A percentile compares a stretch with the other conserved stretches of the same genome.
Conservation (phyloP, 2,888 invertebrate species). For the Invenusta paracnida region DNA sequence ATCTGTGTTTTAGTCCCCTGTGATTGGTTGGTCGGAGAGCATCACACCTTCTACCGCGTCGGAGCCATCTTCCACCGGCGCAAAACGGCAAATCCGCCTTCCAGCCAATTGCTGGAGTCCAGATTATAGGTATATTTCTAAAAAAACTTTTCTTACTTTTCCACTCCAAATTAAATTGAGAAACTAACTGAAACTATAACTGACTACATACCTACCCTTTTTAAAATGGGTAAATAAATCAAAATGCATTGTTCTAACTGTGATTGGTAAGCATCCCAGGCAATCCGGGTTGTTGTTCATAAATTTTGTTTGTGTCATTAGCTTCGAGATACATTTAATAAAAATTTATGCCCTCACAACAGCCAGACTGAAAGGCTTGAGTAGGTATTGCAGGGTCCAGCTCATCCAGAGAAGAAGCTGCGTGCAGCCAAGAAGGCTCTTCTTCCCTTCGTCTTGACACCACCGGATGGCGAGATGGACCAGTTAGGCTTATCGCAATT, state of each 20-base stretch:
- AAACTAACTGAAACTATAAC: too few species aligned
- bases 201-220: too few species aligned
- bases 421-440: too few species aligned
- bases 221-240: neutral
- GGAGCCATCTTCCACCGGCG: neutral
- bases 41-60: neutral
- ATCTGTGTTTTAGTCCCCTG: neutral
- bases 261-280: neutral
- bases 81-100: slow-evolving; percentile 8
- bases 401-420: neutral
- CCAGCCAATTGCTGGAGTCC: neutral
- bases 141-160: neutral
- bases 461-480: slow-evolving; percentile 9
- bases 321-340: slow-evolving; percentile 15
- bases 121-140: neutral
- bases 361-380: too few species aligned
- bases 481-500: slow-evolving; percentile 16
- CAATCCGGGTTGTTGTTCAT: neutral
- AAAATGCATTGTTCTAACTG: slow-evolving; percentile 18
- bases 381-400: too few species aligned
- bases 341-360: neutral
- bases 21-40: neutral
- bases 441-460: too few species aligned
- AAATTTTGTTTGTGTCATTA: slow-evolving; percentile 26
- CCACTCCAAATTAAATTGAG: too few species aligned